These are phyloP conservation scores for Rotaria macrura DNA, from an alignment of 2,888 invertebrate genomes.

Conservation along the genomic window DNA sequence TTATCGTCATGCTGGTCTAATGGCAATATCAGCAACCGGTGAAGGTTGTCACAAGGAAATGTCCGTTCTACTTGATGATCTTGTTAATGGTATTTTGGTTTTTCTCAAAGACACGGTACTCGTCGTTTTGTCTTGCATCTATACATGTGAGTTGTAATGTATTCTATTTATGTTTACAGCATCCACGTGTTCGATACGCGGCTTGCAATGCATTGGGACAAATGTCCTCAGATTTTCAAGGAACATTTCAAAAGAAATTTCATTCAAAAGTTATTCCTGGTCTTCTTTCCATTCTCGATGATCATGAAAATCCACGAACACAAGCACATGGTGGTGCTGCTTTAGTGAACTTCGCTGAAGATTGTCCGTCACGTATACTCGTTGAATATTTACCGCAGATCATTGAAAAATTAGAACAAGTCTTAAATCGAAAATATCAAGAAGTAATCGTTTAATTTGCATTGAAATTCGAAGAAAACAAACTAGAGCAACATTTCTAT, in stretches of 20 bases:
- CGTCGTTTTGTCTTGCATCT: too few species aligned
- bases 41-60: conserved; percentile 98
- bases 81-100: conserved; percentile 77
- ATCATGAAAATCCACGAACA: conserved; percentile 80
- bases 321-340: conserved; percentile 83
- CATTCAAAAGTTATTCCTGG: conserved; percentile 78
- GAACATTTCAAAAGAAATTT: conserved; percentile 89
- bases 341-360: conserved; percentile 95
- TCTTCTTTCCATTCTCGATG: conserved; percentile 73
- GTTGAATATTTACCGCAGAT: conserved; percentile 78
- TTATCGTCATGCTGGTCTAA: conserved; percentile 78
- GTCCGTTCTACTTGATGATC: conserved; percentile 82
- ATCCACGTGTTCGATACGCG: conserved; percentile 83
- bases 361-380: conserved; percentile 86
- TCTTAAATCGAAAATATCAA: conserved; percentile 38
- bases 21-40: conserved; percentile 94
- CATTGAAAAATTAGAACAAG: conserved; percentile 65
- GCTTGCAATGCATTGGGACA: conserved; percentile 97
- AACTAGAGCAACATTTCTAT: not conserved
- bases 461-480: too few species aligned
- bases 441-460: conserved; percentile 66
- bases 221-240: conserved; percentile 96
- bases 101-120: conserved; percentile 69
- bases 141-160: not conserved
- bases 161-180: conserved; percentile 52